Evolutionary conservation across 2,888 invertebrate genomes (phyloP).

Genomic region (Latheticus oryzae): DNA sequence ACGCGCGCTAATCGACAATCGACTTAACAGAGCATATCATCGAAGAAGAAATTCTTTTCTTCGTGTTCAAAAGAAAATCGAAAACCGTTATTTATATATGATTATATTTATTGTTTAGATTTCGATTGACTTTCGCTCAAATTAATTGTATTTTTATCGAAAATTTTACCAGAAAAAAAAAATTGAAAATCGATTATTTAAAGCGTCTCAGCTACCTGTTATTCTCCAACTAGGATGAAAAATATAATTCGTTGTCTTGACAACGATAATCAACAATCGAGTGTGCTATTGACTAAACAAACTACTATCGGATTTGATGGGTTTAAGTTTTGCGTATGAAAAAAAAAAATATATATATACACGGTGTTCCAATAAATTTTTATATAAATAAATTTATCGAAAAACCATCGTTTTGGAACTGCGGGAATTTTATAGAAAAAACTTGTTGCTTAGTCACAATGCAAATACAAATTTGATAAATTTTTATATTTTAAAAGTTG

Average conservation of each 20-base stretch:
- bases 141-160: slow-evolving; percentile 19
- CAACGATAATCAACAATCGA: slow-evolving; percentile 26
- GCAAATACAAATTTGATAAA: too few relatives aligned
- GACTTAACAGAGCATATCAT: slow-evolving; percentile 35
- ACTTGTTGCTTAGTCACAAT: too few relatives aligned
- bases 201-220: slow-evolving; percentile 20
- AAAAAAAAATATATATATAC: too few relatives aligned
- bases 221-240: slow-evolving; percentile 33
- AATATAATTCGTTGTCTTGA: slow-evolving; percentile 15
- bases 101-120: slow-evolving; percentile 16
- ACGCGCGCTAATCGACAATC: slow-evolving; percentile 17
- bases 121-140: slow-evolving; percentile 38
- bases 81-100: too few relatives aligned
- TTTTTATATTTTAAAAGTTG: too few relatives aligned
- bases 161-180: slow-evolving; percentile 2
- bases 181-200: slow-evolving; percentile 14
- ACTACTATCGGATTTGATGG: slow-evolving; percentile 12
- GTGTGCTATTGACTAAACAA: slow-evolving; percentile 30
- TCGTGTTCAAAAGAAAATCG: slow-evolving; percentile 36
- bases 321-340: too few relatives aligned
- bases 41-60: slow-evolving; percentile 27
- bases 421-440: too few relatives aligned
- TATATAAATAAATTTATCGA: too few relatives aligned
- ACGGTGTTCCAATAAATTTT: too few relatives aligned
- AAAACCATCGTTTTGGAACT: too few relatives aligned